Percentiles rank a stretch among this genome's conserved stretches.
phyloP scores from a whole-genome alignment of 2,888 invertebrate species.

The Orthosia cruda region DNA sequence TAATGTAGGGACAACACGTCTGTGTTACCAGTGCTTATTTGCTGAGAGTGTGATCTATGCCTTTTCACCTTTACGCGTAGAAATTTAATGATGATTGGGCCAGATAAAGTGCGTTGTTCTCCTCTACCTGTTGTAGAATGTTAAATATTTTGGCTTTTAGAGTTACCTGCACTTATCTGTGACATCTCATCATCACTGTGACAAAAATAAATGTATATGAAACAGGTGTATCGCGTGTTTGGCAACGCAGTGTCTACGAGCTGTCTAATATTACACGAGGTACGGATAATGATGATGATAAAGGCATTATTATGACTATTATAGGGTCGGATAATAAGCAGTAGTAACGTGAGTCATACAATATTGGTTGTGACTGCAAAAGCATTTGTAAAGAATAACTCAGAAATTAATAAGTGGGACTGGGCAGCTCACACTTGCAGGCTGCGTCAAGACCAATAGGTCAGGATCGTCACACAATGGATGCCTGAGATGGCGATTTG shows the following conservation, averaged over 20 bases:
- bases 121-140: not conserved
- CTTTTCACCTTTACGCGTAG: constrained; percentile 18
- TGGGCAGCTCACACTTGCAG: no score
- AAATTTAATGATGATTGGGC: not conserved
- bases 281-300: constrained; percentile 5
- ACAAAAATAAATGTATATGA: not conserved
- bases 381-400: not conserved
- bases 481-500: no score
- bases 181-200: no score
- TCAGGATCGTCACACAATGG: no score
- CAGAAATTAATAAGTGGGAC: no score
- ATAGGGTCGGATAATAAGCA: not conserved
- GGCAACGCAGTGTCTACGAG: not conserved
- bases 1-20: constrained; percentile 14
- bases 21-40: constrained; percentile 16
- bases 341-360: not conserved
- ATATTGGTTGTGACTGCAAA: not conserved
- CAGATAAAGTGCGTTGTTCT: constrained; percentile 22
- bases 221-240: not conserved
- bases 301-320: not conserved
- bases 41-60: constrained; percentile 17
- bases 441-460: no score
- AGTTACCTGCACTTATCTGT: not conserved
- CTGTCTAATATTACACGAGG: not conserved
- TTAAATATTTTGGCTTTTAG: not conserved